Percentiles rank a stretch among this genome's conserved stretches.
These are phyloP conservation scores for Callipepla californica DNA, from an alignment of 2,113 vertebrate species.

Conservation along the genomic window DNA sequence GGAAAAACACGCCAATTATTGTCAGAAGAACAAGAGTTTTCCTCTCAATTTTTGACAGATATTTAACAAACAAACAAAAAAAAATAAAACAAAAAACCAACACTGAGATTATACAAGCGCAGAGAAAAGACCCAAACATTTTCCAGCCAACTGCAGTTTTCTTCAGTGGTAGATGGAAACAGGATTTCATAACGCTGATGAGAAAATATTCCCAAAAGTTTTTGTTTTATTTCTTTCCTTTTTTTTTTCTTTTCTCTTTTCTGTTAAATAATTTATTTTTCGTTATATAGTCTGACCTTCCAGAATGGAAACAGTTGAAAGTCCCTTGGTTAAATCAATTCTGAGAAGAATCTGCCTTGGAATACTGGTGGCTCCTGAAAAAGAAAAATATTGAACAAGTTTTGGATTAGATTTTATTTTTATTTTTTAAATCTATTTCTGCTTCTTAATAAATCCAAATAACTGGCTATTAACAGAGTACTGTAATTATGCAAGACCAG, in stretches of 20 bases:
- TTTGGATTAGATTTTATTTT: neutral
- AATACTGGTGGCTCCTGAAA: neutral
- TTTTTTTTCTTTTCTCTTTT: neutral
- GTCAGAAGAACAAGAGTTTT: neutral
- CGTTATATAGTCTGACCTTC: neutral
- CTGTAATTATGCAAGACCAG: neutral
- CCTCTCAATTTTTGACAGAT: neutral
- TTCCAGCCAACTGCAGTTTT: neutral
- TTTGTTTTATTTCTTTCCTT: neutral
- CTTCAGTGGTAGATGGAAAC: neutral
- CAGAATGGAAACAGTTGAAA: neutral
- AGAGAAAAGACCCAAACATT: neutral
- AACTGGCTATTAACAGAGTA: neutral
- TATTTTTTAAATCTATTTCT: neutral
- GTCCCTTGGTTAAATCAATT: neutral
- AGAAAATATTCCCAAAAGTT: neutral
- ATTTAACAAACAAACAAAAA: neutral
- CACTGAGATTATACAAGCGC: neutral
- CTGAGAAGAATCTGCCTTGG: constrained; percentile 18
- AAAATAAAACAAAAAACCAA: neutral
- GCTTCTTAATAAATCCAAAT: neutral
- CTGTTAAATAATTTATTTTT: neutral
- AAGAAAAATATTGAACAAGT: neutral
- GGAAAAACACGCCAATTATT: neutral
- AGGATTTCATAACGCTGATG: neutral